Percentiles rank a stretch among this genome's conserved stretches.
phyloP scores from a whole-genome alignment of 2,888 invertebrate genomes.

The Lepetodrilus schrolli region DNA sequence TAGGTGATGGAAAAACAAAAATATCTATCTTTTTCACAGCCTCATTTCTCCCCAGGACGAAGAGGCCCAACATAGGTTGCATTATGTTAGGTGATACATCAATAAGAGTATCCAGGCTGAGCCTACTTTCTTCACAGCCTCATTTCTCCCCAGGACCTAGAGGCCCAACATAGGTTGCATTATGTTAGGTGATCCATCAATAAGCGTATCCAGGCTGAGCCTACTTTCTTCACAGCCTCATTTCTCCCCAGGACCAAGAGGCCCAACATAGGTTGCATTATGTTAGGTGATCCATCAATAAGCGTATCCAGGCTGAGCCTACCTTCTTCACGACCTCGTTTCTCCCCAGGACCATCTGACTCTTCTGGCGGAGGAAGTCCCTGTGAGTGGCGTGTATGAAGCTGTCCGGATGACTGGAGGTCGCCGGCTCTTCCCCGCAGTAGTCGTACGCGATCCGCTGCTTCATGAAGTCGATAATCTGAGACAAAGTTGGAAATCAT shows the following conservation, averaged over 20 bases:
- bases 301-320: not conserved
- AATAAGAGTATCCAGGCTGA: no score
- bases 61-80: no score
- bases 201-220: not conserved
- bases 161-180: not conserved
- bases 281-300: not conserved
- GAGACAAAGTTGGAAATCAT: no score
- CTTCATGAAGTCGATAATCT: conserved; percentile 72
- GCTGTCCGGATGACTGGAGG: conserved; percentile 58
- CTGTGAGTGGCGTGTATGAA: conserved; percentile 63
- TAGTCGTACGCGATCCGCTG: conserved; percentile 68
- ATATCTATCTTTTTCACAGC: no score
- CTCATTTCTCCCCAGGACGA: not conserved
- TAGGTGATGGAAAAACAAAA: no score
- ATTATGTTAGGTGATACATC: no score
- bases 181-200: not conserved
- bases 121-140: no score
- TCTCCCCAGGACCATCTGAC: conserved; percentile 66
- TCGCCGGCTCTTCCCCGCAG: conserved; percentile 61
- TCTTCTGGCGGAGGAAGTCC: conserved; percentile 68
- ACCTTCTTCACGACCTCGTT: conserved; percentile 66
- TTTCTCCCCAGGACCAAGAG: conserved; percentile 57
- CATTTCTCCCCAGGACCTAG: not conserved
- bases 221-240: conserved; percentile 64
- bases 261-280: not conserved